Evolutionary conservation across 2,113 vertebrate species (phyloP), one percentile per base, ranked within the genome.

Genomic region (Oncorhynchus clarkii): DNA sequence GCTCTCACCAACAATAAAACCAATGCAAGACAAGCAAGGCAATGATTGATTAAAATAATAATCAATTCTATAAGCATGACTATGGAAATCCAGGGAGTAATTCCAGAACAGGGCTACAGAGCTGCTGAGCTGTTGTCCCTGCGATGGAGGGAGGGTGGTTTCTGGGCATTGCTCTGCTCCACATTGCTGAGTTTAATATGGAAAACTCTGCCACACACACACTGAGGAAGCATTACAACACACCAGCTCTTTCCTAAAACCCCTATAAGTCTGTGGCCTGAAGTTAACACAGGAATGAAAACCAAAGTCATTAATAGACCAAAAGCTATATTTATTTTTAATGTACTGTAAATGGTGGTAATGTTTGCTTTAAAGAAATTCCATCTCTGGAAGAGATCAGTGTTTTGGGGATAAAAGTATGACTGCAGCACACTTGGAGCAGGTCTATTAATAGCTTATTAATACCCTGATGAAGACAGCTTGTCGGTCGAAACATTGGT

Each of bases 401-500:
- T 74, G 82, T 68, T 78, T 72, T 76, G 81, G 80, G 39, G 7
- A 39, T 39, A 39, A 83, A 82, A 81, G 78, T 86, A 78, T 79
- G 82, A 89, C 88, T 89, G 89, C 89, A 89, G 89, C 77, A 89
- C 81, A 88, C 86, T 86, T 39, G 74, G 82, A 86, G 78, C 81
- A 81, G 76, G 71, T 66, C 92, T 92, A 92, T 91, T 91, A 89
- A 88, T 92, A 34, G 31, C 31, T 5, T 34, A 34, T 34, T 34
- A 34, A 39, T 39, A 39, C 8, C 34, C 34, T 39, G 34, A 39
- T 39, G 34, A 39, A 39, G 34, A 39, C 34, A 39, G 8, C 34
- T 39, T 39, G 34, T 39, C 34, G 2, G 39, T 45, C 39, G 9
- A 45, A 45, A 45, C 39, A 45, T 45, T 11, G 39, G 39, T 45